Evolutionary conservation across 2,797 vertebrate species (phyloP).

Genomic region (Apodemus agrarius): DNA sequence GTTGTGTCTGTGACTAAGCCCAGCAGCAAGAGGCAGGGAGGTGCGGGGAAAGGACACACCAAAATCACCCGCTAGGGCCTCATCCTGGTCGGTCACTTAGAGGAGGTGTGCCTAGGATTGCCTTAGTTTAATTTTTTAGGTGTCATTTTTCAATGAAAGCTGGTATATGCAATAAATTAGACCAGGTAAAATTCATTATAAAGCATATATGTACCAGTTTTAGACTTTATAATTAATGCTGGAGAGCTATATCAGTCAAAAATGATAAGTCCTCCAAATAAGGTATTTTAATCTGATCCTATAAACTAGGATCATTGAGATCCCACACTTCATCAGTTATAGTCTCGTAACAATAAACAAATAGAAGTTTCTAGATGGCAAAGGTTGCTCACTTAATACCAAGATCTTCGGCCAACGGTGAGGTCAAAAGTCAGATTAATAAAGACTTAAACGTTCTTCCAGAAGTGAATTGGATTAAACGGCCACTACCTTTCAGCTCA

Average conservation of each 20-base stretch:
- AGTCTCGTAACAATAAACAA: conserved; percentile 23
- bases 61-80: neutral
- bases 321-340: neutral
- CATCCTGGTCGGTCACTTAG: neutral
- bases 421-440: conserved; percentile 43
- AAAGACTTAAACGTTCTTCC: conserved; percentile 41
- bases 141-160: conserved; percentile 47
- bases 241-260: conserved; percentile 7
- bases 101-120: neutral
- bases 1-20: neutral
- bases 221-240: conserved; percentile 49
- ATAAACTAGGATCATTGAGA: neutral
- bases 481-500: conserved; percentile 32
- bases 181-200: conserved; percentile 50
- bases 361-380: conserved; percentile 45
- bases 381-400: conserved; percentile 43
- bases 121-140: neutral
- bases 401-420: conserved; percentile 42
- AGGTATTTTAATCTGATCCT: conserved; percentile 29
- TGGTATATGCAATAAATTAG: conserved; percentile 32
- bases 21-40: neutral
- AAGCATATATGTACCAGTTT: conserved; percentile 20
- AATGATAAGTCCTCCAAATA: neutral
- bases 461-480: neutral
- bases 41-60: neutral